Conservation (phyloP, 2,113 vertebrate species). For the Silurus glanis region DNA sequence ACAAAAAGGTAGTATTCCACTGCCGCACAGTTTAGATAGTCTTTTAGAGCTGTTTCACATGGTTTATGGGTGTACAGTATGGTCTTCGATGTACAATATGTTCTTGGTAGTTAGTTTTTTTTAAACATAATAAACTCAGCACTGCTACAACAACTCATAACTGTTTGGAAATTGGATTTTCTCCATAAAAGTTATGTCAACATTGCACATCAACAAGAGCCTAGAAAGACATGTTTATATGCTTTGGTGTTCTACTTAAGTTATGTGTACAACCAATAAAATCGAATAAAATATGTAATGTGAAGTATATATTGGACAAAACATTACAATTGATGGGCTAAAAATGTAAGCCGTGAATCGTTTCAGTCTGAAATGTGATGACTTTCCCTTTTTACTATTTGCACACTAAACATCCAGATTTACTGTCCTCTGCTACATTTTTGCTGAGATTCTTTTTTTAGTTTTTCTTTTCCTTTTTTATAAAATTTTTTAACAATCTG, state of each 20-base stretch:
- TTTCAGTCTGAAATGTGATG: too few species aligned
- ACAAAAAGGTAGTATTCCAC: not conserved
- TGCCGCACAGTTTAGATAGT: not conserved
- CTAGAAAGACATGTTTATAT: too few species aligned
- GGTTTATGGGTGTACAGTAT: not conserved
- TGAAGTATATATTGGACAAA: too few species aligned
- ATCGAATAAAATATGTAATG: too few species aligned
- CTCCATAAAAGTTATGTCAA: not conserved
- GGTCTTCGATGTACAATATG: not conserved
- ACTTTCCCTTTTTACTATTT: too few species aligned
- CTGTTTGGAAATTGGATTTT: not conserved
- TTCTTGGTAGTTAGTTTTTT: not conserved
- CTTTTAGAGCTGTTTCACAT: not conserved
- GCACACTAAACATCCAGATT: not conserved
- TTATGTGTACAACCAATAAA: too few species aligned
- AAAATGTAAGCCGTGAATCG: too few species aligned
- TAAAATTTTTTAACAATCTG: too few species aligned
- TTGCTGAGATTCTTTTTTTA: too few species aligned
- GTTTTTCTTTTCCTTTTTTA: too few species aligned
- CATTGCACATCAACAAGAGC: not conserved
- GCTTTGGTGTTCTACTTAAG: not conserved
- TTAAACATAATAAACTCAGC: not conserved
- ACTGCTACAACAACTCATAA: not conserved
- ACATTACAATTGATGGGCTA: too few species aligned
- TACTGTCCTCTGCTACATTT: not conserved